Base-by-base conservation (phyloP, 2,888 invertebrate species). In the Caenorhabditis auriculariae region DNA sequence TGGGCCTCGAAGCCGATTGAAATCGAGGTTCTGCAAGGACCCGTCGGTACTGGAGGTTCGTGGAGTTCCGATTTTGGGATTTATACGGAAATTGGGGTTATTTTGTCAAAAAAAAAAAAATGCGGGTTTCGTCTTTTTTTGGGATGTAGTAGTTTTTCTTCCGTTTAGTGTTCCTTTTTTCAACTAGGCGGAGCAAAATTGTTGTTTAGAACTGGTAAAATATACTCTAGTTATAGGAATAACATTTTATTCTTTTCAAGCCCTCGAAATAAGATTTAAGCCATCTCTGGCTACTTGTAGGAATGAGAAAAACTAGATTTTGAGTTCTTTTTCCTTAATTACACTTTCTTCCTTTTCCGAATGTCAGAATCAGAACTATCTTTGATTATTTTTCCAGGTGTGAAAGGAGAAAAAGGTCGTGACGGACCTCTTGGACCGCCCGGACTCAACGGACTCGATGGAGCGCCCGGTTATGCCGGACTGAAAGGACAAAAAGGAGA, bases 21-120 rank as follows among this genome's bases (percentile, higher is more conserved):
- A 61, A 81, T 72, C 53, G 76, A 76, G 56, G 77, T 79, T 12
- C 60, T 78, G 45, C 78, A 72, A 58, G 78, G 78, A 46, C 78
- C 78, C 27, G 54, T 69, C 17, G 77, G 77, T 47, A 64, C 66
- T 23, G 42, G 27, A 28, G 72, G 70, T 66, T 27, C 21, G 60
- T 15, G 6, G 7, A 23, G 21, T 23, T n/a, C n/a, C n/a, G n/a
- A n/a, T n/a, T n/a, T n/a, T n/a, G n/a, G n/a, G n/a, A n/a, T n/a
- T n/a, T n/a, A n/a, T n/a, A n/a, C n/a, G n/a, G n/a, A n/a, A n/a
- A n/a, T n/a, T n/a, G n/a, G n/a, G n/a, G n/a, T n/a, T n/a, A n/a
- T n/a, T n/a, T n/a, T n/a, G n/a, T n/a, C n/a, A n/a, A n/a, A n/a
- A n/a, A n/a, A n/a, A n/a, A n/a, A n/a, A n/a, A n/a, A n/a, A n/a